These are phyloP conservation scores for Acanthochromis polyacanthus DNA, from an alignment of 2,113 vertebrate genomes.

Conservation along the genomic window DNA sequence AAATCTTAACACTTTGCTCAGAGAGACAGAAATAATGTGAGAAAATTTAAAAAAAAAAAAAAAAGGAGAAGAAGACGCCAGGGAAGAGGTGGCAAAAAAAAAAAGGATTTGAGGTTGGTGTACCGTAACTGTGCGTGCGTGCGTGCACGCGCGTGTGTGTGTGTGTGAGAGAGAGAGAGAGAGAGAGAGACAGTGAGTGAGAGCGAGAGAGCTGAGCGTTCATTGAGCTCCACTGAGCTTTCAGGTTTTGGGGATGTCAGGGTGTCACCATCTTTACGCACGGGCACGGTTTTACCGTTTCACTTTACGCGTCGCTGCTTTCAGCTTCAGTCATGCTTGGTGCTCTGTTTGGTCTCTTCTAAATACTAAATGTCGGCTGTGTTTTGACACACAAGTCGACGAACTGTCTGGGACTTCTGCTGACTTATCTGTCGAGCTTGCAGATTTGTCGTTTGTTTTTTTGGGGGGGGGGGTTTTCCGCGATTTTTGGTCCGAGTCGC, in stretches of 20 bases:
- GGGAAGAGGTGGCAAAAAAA: not conserved
- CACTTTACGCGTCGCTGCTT: not conserved
- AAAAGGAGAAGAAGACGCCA: too few relatives aligned
- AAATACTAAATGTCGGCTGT: not conserved
- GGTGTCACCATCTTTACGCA: constrained; percentile 17
- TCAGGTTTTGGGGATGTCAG: not conserved
- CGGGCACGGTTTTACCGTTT: too few relatives aligned
- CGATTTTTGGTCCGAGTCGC: not conserved
- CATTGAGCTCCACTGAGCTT: not conserved
- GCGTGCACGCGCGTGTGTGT: too few relatives aligned
- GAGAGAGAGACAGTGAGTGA: not conserved
- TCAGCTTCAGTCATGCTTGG: not conserved
- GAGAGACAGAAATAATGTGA: too few relatives aligned
- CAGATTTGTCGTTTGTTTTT: not conserved
- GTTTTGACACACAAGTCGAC: not conserved
- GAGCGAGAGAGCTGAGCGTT: not conserved
- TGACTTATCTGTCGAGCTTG: not conserved
- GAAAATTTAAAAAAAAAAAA: too few relatives aligned
- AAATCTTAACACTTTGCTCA: too few relatives aligned
- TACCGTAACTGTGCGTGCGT: too few relatives aligned
- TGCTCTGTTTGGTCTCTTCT: not conserved
- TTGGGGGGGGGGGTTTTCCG: not conserved
- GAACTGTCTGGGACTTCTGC: not conserved
- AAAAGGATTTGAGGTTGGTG: too few relatives aligned
- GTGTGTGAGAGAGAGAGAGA: not conserved